Conservation (phyloP, 2,797 vertebrate genomes). For the Remorina albescens region DNA sequence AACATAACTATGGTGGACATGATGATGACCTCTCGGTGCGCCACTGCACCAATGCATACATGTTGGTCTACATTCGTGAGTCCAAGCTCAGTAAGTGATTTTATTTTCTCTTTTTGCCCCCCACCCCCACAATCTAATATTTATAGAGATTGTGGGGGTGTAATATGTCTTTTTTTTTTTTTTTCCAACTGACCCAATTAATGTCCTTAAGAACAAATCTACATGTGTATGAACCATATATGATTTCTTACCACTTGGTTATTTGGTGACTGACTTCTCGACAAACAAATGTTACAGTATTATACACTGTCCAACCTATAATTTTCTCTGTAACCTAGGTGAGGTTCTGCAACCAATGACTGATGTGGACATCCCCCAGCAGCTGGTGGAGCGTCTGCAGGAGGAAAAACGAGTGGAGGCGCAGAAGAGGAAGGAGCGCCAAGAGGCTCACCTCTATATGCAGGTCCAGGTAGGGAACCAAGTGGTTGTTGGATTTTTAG, state of each 20-base stretch:
- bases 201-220: background rate
- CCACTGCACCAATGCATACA: constrained; percentile 98
- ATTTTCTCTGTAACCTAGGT: constrained; percentile 79
- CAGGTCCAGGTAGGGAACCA: constrained; percentile 84
- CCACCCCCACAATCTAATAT: background rate
- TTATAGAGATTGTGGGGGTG: too few relatives aligned
- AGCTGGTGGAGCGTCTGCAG: constrained; percentile 96
- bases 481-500: background rate
- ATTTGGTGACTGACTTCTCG: background rate
- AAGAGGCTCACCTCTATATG: constrained; percentile 99
- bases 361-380: constrained; percentile 97
- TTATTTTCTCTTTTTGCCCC: background rate
- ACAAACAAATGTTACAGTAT: background rate
- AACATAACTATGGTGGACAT: constrained; percentile 98
- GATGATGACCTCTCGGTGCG: constrained; percentile 97
- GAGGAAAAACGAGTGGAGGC: constrained; percentile 98
- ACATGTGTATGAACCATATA: background rate
- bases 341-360: constrained; percentile 96
- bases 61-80: constrained; percentile 99
- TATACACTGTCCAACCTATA: background rate
- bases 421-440: constrained; percentile 98
- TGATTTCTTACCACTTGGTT: background rate
- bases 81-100: constrained; percentile 93
- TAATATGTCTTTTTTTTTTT: too few relatives aligned
- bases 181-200: background rate